Conservation (phyloP, 2,888 invertebrate genomes). For the Polyommatus icarus region DNA sequence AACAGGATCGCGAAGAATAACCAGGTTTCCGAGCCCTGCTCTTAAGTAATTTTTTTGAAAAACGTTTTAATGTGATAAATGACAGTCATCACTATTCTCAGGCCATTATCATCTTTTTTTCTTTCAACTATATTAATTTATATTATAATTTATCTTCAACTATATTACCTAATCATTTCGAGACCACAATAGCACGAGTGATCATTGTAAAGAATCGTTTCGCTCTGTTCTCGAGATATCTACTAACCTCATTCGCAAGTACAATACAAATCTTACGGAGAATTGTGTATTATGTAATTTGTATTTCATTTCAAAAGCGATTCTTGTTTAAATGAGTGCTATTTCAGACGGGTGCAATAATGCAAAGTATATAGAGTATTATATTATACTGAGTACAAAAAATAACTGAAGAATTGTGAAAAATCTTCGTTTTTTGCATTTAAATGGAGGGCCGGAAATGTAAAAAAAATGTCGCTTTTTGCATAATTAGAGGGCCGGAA, state of each 20-base stretch:
- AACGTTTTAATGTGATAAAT: too few species aligned
- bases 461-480: too few species aligned
- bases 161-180: background rate
- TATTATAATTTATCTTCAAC: background rate
- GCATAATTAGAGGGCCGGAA: too few species aligned
- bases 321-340: background rate
- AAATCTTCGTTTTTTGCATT: too few species aligned
- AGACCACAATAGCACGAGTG: background rate
- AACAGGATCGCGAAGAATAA: too few species aligned
- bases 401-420: too few species aligned
- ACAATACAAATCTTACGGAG: background rate
- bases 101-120: background rate
- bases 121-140: background rate
- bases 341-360: background rate
- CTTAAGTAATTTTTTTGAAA: too few species aligned
- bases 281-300: background rate
- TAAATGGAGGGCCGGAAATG: too few species aligned
- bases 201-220: conserved; percentile 26
- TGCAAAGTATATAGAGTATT: background rate
- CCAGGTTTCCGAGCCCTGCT: too few species aligned
- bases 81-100: too few species aligned
- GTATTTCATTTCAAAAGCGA: background rate
- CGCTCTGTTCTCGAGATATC: conserved; percentile 22
- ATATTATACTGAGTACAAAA: background rate
- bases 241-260: conserved; percentile 15